A percentile compares a stretch with the other conserved stretches of the same genome.
These are phyloP conservation scores for Erannis defoliaria DNA, from an alignment of 2,888 invertebrate species.

Conservation along the genomic window DNA sequence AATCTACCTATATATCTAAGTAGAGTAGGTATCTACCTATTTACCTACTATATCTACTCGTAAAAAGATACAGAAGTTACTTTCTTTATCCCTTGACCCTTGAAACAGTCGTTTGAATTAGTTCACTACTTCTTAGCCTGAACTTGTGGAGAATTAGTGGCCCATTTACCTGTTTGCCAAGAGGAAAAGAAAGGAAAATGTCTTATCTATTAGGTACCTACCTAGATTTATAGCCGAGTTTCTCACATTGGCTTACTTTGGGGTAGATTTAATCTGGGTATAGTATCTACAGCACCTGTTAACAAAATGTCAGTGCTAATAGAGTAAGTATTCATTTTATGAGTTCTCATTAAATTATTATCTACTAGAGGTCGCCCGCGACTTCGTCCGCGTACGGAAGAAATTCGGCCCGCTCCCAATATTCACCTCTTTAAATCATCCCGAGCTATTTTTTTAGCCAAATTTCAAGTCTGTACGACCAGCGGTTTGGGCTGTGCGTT, in stretches of 20 bases:
- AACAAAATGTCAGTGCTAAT: constrained; percentile 11
- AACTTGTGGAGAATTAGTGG: constrained; percentile 26
- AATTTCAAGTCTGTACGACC: no score
- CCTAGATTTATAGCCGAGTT: constrained; percentile 4
- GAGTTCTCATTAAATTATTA: no score
- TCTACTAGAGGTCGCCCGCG: no score
- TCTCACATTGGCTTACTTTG: constrained; percentile 15
- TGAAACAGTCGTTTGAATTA: constrained; percentile 44
- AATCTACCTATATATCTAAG: no score
- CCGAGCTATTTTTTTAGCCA: no score
- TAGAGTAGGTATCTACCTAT: background rate
- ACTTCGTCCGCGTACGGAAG: no score
- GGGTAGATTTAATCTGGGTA: constrained; percentile 10
- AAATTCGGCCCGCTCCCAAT: no score
- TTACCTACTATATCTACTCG: constrained; percentile 16
- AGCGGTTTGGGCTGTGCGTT: no score
- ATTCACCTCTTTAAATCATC: no score
- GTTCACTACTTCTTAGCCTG: constrained; percentile 36
- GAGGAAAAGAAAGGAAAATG: constrained; percentile 12
- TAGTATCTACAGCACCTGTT: constrained; percentile 12
- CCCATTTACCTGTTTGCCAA: constrained; percentile 26
- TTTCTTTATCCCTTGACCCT: constrained; percentile 41
- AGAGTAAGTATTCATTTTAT: background rate
- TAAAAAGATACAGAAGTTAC: constrained; percentile 36
- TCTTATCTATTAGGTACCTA: constrained; percentile 1